Percentiles rank a stretch among this genome's conserved stretches.
Evolutionary conservation across 2,113 vertebrate species (phyloP).

Genomic region (Colinus virginianus): DNA sequence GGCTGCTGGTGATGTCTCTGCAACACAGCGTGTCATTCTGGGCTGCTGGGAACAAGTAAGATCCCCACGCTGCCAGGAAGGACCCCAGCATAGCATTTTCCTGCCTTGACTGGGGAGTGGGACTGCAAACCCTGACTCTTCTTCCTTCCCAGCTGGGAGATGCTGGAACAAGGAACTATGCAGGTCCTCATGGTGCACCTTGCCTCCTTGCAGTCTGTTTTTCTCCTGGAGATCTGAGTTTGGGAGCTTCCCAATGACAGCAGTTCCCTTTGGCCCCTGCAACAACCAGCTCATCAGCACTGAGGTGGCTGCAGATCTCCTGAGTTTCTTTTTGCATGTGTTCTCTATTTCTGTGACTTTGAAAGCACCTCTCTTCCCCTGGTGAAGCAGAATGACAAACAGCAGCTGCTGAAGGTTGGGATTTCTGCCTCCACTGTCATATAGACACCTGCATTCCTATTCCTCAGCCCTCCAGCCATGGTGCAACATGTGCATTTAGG

Average conservation of each 20-base stretch:
- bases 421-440: background rate
- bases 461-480: background rate
- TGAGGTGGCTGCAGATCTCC: background rate
- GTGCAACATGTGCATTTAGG: background rate
- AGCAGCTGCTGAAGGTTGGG: background rate
- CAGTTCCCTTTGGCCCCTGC: background rate
- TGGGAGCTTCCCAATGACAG: background rate
- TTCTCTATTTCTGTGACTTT: background rate
- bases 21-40: background rate
- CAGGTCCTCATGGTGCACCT: background rate
- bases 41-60: background rate
- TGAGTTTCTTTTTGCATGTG: background rate
- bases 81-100: background rate
- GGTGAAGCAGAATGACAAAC: background rate
- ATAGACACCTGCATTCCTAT: background rate
- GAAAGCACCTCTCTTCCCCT: background rate
- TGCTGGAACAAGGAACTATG: background rate
- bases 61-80: background rate
- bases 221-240: background rate
- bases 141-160: background rate
- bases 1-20: background rate
- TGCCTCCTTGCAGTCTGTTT: background rate
- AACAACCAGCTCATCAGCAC: background rate
- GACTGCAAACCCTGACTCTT: background rate
- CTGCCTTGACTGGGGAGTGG: fast-evolving